phyloP scores from a whole-genome alignment of 1,140 invertebrate species.

The Drosophila sucinea region DNA sequence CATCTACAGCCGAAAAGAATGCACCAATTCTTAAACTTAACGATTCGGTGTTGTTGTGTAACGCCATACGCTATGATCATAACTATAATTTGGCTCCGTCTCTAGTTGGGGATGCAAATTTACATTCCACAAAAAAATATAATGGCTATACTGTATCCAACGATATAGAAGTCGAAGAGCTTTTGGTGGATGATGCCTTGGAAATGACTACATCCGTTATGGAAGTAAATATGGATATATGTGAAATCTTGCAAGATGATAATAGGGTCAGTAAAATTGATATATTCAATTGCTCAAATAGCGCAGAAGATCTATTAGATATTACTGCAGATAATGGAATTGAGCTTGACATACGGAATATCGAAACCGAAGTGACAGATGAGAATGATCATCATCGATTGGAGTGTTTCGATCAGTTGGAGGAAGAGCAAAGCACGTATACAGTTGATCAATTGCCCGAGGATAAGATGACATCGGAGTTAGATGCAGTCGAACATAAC shows the following conservation, averaged over 20 bases:
- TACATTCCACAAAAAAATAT: neutral
- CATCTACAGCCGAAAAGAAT: neutral
- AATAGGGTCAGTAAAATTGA: neutral
- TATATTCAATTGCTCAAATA: neutral
- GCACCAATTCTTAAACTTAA: neutral
- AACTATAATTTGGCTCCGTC: neutral
- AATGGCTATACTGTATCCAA: neutral
- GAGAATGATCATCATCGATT: neutral
- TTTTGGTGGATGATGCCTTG: slow-evolving; percentile 16
- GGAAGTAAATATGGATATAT: neutral
- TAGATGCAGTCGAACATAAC: no score
- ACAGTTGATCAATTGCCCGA: no score
- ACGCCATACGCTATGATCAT: neutral
- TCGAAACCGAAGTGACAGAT: neutral
- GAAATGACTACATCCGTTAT: neutral
- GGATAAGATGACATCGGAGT: no score
- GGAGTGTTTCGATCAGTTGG: neutral
- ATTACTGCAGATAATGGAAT: neutral
- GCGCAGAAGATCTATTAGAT: neutral
- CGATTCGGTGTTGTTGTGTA: neutral
- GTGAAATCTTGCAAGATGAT: neutral
- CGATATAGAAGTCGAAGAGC: neutral
- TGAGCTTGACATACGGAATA: neutral
- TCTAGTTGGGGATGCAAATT: neutral
- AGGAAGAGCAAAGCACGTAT: neutral